A percentile compares a stretch with the other conserved stretches of the same genome.
Evolutionary conservation across 2,113 vertebrate genomes (phyloP).

Genomic region (Desmodus rotundus): DNA sequence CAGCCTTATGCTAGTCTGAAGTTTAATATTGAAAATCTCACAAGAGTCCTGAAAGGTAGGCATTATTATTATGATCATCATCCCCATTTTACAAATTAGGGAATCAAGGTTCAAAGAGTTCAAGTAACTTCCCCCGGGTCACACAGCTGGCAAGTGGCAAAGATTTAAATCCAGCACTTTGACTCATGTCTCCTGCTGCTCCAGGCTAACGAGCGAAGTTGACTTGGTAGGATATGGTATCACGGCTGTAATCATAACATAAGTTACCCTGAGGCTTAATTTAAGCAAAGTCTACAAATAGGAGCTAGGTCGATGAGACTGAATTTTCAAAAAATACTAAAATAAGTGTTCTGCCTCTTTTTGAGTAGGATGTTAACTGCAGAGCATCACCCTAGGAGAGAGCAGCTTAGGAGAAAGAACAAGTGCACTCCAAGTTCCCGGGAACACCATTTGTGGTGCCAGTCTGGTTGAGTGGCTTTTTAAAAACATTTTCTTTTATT

Average conservation of each 20-base stretch:
- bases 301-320: constrained; percentile 4
- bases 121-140: not conserved
- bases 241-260: not conserved
- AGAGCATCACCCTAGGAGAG: not conserved
- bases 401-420: not conserved
- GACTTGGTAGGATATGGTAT: not conserved
- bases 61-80: not conserved
- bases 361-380: not conserved
- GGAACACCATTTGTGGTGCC: not conserved
- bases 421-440: not conserved
- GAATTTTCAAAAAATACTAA: constrained; percentile 25
- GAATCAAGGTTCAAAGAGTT: constrained; percentile 1
- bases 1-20: not conserved
- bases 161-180: not conserved
- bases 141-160: not conserved
- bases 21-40: not conserved
- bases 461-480: not conserved
- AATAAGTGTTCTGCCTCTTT: not conserved
- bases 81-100: not conserved
- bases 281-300: not conserved
- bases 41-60: not conserved
- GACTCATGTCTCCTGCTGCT: not conserved
- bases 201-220: not conserved
- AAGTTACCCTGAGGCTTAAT: not conserved
- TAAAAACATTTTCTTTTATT: no score